Conservation (phyloP, 2,888 invertebrate species). For the Epinotia nisella region DNA sequence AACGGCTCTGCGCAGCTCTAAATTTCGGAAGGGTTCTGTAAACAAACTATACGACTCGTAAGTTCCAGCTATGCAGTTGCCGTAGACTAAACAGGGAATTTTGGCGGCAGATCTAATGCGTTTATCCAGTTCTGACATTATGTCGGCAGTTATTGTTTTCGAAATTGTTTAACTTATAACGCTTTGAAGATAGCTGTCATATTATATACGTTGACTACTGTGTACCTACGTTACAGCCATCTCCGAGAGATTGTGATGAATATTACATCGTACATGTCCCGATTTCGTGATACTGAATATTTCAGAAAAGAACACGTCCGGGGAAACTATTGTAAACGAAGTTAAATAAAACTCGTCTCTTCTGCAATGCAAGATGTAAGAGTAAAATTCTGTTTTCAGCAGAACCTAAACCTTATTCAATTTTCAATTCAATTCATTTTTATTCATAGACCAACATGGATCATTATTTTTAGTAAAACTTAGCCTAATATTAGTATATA, state of each 20-base stretch:
- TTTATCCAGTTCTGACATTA: constrained; percentile 52
- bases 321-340: background rate
- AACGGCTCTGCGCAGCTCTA: constrained; percentile 50
- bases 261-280: constrained; percentile 15
- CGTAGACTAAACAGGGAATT: constrained; percentile 73
- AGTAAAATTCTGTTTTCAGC: background rate
- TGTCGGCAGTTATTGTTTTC: constrained; percentile 39
- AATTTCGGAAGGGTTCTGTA: constrained; percentile 63
- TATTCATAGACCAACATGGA: no score
- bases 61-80: constrained; percentile 44
- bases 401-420: no score
- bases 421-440: no score
- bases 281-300: constrained; percentile 10
- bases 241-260: constrained; percentile 29
- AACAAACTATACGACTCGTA: constrained; percentile 56
- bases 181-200: constrained; percentile 39
- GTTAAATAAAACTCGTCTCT: background rate
- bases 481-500: no score
- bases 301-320: background rate
- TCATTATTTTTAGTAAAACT: no score
- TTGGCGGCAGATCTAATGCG: constrained; percentile 63
- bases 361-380: background rate
- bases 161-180: constrained; percentile 38
- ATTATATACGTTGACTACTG: constrained; percentile 11
- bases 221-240: constrained; percentile 10